Evolutionary conservation across 2,888 invertebrate genomes (phyloP), one percentile per base, ranked within the genome.

Genomic region (Sinohyriopsis cumingii): DNA sequence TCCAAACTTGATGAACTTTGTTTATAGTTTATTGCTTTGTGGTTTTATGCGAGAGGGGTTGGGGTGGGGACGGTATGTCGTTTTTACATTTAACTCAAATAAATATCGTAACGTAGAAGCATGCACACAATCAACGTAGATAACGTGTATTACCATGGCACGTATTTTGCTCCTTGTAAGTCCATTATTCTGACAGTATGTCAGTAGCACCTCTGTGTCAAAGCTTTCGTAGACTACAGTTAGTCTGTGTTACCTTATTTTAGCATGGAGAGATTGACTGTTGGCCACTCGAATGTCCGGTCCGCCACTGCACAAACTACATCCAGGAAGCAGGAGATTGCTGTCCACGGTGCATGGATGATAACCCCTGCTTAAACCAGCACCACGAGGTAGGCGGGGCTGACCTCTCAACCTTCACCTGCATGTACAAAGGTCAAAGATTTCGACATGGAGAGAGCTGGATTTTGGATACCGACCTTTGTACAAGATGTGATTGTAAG

Each of bases 221-320:
- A 25, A n/a, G 6, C 20, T 61, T 25, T 28, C 28, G 19, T 61
- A 20, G 7, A 15, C 33, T 61, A 54, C 7, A 19, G 18, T 63
- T 55, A 22, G 53, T 19, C 15, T 15, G 12, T 61, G 9, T 28
- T 55, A 54, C 33, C 15, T 54, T 56, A 24, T 53, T 60, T 55
- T 90, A 95, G 94, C 92, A 94, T 86, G 96, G 96, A 65, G 95
- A 96, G 91, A 93, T 95, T 83, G 96, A 96, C 92, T 96, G 96
- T 89, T 95, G 95, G 95, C 94, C 94, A 86, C 92, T 95, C 90
- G 94, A 94, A 89, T 96, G 96, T 90, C 95, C 95, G 83, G 93
- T 93, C 64, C 90, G 93, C 68, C 91, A 92, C 67, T 94, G 94
- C 88, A 91, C 92, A 73, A 92, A 93, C 81, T 93, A 93, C 5